Percentiles rank a stretch among this genome's conserved stretches.
Evolutionary conservation across 2,113 vertebrate species (phyloP).

Genomic region (Corapipo altera): DNA sequence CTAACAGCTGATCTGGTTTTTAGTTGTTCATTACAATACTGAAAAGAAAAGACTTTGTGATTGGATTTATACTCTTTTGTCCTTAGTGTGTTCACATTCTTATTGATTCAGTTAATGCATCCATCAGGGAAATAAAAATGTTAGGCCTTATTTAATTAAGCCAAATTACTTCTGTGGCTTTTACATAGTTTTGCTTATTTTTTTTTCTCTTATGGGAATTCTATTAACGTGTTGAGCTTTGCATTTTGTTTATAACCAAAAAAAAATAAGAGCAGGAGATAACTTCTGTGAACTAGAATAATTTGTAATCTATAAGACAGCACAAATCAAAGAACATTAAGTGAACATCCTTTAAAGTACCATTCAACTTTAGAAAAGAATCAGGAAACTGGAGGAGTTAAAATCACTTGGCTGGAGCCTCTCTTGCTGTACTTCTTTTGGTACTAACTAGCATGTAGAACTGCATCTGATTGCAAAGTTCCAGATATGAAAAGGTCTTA

Average conservation of each 20-base stretch:
- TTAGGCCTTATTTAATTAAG: slow-evolving; percentile 60
- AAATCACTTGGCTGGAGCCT: background rate
- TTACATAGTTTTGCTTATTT: slow-evolving; percentile 20
- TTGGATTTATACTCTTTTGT: slow-evolving; percentile 38
- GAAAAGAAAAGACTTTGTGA: slow-evolving; percentile 26
- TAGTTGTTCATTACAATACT: background rate
- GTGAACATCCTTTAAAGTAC: background rate
- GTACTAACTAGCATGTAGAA: background rate
- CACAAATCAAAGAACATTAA: background rate
- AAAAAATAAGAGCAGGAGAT: background rate
- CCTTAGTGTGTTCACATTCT: background rate
- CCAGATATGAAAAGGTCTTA: background rate
- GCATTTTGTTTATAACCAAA: background rate
- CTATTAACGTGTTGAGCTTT: background rate
- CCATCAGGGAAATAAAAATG: slow-evolving; percentile 60
- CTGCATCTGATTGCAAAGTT: background rate
- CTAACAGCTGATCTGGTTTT: background rate
- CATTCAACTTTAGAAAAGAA: background rate
- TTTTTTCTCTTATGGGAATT: slow-evolving; percentile 14
- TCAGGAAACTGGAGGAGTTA: background rate
- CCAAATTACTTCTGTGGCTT: slow-evolving; percentile 54
- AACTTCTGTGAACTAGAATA: background rate
- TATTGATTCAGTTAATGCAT: slow-evolving; percentile 62
- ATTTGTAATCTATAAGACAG: background rate
- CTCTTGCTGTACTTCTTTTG: background rate